Percentiles rank a stretch among this genome's conserved stretches.
Conservation (phyloP, 1,140 invertebrate genomes). For the Brachystomella parvula region DNA sequence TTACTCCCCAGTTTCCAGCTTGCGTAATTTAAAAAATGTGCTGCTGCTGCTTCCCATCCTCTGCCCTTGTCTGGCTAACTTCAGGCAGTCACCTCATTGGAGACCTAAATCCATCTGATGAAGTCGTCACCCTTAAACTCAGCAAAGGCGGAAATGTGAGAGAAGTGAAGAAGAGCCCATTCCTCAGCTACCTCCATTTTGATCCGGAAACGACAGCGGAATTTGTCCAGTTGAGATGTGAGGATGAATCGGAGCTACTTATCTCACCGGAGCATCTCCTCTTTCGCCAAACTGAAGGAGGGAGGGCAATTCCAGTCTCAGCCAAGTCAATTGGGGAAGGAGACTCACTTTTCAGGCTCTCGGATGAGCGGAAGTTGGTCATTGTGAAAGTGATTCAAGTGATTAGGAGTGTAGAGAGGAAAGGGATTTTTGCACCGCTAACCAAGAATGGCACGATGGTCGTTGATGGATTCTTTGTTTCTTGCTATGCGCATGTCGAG, state of each 20-base stretch:
- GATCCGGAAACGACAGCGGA: not conserved
- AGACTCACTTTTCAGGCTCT: not conserved
- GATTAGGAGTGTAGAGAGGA: not conserved
- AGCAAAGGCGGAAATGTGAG: not conserved
- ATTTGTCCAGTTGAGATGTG: not conserved
- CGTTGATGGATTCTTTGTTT: conserved; percentile 2
- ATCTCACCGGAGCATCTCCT: conserved; percentile 6
- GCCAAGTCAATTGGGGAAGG: not conserved
- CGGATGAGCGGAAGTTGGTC: not conserved
- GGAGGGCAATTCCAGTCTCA: not conserved
- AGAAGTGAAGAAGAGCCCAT: not conserved
- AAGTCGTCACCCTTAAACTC: not conserved
- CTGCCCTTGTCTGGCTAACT: not conserved
- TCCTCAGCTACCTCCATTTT: not conserved
- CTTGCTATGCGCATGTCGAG: not conserved
- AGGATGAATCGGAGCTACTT: not conserved
- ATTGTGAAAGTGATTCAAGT: not conserved
- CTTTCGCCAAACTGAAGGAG: not conserved
- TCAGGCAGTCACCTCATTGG: not conserved
- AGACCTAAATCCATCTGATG: not conserved
- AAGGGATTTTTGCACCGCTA: not conserved
- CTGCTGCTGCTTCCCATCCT: not conserved
- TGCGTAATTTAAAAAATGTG: too few species aligned
- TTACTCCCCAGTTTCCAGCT: too few species aligned
- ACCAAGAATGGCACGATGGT: not conserved